A percentile compares a stretch with the other conserved stretches of the same genome.
Conservation (phyloP, 2,113 vertebrate genomes). For the Pluvialis apricaria region DNA sequence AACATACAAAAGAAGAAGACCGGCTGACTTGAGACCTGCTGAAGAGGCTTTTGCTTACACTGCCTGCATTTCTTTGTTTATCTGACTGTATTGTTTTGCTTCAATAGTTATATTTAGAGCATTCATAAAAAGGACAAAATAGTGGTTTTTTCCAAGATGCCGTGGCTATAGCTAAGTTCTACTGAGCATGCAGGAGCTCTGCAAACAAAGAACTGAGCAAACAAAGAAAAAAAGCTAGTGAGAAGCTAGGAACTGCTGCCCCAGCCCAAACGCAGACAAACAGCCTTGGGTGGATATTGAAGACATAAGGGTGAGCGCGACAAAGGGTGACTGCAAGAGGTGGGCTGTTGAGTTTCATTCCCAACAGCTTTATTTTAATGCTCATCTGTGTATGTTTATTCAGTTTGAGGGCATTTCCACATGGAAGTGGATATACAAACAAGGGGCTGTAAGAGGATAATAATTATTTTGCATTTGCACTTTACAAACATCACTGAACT, state of each 20-base stretch:
- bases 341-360: background rate
- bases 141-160: background rate
- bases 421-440: background rate
- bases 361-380: background rate
- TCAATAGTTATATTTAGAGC: conserved; percentile 56
- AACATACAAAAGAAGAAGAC: conserved; percentile 26
- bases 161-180: conserved; percentile 25
- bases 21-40: conserved; percentile 28
- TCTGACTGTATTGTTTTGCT: conserved; percentile 47
- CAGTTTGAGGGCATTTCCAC: background rate
- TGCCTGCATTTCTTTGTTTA: conserved; percentile 43
- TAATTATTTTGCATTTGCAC: background rate
- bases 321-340: background rate
- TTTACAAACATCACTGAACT: background rate
- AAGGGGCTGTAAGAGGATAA: background rate
- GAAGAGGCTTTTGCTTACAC: conserved; percentile 33
- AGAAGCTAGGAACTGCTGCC: background rate
- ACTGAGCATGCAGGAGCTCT: background rate
- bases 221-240: background rate
- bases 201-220: conserved; percentile 43
- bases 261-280: background rate
- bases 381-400: background rate
- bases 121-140: conserved; percentile 16
- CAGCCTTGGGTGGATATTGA: background rate
- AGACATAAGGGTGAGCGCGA: accelerated